A percentile compares a stretch with the other conserved stretches of the same genome.
Evolutionary conservation across 2,888 invertebrate genomes (phyloP).

Genomic region (Euzophera pinguis): DNA sequence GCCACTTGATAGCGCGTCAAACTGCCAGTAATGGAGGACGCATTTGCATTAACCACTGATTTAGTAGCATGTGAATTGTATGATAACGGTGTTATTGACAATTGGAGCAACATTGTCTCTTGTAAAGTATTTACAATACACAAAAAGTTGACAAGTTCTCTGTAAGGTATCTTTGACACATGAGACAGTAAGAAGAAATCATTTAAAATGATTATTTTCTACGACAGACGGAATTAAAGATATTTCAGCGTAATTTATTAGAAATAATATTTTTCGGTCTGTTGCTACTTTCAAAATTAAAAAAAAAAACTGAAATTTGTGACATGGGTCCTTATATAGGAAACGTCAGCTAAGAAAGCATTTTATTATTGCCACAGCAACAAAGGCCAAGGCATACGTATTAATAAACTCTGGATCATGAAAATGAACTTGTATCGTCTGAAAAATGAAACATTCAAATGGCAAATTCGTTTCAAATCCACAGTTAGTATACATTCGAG

Average conservation of each 20-base stretch:
- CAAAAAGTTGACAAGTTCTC: neutral
- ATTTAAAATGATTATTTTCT: too few species aligned
- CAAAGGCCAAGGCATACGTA: too few species aligned
- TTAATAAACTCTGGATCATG: slow-evolving; percentile 1
- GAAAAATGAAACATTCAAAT: slow-evolving; percentile 12
- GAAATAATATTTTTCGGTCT: too few species aligned
- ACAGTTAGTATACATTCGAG: slow-evolving; percentile 46
- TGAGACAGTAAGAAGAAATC: too few species aligned
- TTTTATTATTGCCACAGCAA: too few species aligned
- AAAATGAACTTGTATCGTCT: neutral
- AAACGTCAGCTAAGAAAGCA: too few species aligned
- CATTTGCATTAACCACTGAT: slow-evolving; percentile 17
- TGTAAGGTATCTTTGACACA: too few species aligned
- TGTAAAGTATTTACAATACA: neutral
- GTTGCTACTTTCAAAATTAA: too few species aligned
- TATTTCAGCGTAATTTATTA: too few species aligned
- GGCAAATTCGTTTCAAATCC: slow-evolving; percentile 25
- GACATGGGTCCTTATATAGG: too few species aligned
- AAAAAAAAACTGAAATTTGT: too few species aligned
- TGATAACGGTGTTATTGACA: neutral
- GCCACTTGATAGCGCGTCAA: slow-evolving; percentile 39
- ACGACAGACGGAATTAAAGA: too few species aligned
- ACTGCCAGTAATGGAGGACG: slow-evolving; percentile 15
- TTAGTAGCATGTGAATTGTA: slow-evolving; percentile 9
- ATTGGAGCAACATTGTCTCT: neutral